phyloP scores from a whole-genome alignment of 2,113 vertebrate species.

The Catharus fuscescens region DNA sequence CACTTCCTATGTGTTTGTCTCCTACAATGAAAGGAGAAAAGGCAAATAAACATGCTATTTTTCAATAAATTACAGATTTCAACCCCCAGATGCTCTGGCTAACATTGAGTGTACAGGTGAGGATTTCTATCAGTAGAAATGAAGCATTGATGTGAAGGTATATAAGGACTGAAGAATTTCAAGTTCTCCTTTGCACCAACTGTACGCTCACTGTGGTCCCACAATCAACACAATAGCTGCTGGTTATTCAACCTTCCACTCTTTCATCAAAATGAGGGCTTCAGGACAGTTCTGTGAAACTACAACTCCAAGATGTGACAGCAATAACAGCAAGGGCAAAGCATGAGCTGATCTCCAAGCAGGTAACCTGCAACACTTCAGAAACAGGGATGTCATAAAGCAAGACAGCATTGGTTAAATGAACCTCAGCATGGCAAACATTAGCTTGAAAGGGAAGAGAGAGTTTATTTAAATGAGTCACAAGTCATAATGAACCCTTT shows the following conservation, averaged over 20 bases:
- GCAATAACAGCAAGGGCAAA: background rate
- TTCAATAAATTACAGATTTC: background rate
- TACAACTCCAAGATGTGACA: background rate
- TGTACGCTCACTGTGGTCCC: background rate
- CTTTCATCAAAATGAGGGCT: background rate
- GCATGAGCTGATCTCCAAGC: background rate
- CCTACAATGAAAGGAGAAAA: background rate
- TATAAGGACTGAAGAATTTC: background rate
- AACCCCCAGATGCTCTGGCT: background rate
- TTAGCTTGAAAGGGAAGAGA: background rate
- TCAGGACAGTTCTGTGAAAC: background rate
- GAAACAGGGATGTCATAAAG: background rate
- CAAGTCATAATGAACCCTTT: background rate
- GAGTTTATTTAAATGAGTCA: background rate
- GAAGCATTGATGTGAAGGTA: background rate
- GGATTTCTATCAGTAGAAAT: background rate
- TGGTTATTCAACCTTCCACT: background rate
- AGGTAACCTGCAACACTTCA: background rate
- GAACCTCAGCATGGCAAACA: background rate
- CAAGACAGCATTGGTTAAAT: background rate
- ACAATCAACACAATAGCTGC: background rate
- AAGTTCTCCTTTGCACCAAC: background rate
- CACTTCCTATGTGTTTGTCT: accelerated
- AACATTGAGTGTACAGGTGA: background rate
- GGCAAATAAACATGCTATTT: background rate